Evolutionary conservation across 2,888 invertebrate species (phyloP).

Genomic region (Muschampia plurimacula): DNA sequence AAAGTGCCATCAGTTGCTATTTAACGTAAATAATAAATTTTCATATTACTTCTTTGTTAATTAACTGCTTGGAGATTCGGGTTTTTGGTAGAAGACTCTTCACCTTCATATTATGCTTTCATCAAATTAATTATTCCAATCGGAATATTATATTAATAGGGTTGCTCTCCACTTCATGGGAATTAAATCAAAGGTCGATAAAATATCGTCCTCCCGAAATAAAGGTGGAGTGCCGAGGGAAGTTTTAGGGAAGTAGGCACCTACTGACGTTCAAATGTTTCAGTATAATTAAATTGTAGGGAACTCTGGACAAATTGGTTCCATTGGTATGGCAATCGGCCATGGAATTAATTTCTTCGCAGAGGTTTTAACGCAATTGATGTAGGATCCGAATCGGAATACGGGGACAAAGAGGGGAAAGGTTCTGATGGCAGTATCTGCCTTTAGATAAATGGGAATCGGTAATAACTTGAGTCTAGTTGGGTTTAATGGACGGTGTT

Average conservation of each 20-base stretch:
- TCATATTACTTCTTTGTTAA: not conserved
- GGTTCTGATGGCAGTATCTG: slow-evolving; percentile 3
- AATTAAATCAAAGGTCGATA: slow-evolving; percentile 59
- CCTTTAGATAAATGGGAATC: slow-evolving; percentile 5
- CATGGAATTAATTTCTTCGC: slow-evolving; percentile 67
- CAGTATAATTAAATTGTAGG: slow-evolving; percentile 69
- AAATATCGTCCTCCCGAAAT: slow-evolving; percentile 58
- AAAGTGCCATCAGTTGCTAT: no score
- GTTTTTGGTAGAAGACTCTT: slow-evolving; percentile 7
- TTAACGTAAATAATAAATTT: no score
- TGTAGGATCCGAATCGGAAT: slow-evolving; percentile 49
- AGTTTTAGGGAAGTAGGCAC: slow-evolving; percentile 45
- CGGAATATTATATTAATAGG: slow-evolving; percentile 37
- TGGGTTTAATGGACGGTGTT: not conserved
- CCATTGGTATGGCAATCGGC: slow-evolving; percentile 53
- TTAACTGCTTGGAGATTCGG: slow-evolving; percentile 4
- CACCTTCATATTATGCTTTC: slow-evolving; percentile 7
- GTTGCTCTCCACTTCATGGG: slow-evolving; percentile 49
- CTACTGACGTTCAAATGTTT: slow-evolving; percentile 57
- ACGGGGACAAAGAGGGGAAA: not conserved
- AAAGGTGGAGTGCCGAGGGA: slow-evolving; percentile 51
- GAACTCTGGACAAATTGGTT: slow-evolving; percentile 66
- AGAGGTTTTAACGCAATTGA: slow-evolving; percentile 64
- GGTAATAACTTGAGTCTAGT: slow-evolving; percentile 9
- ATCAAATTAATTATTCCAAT: slow-evolving; percentile 36